Percentiles rank a stretch among this genome's conserved stretches.
Evolutionary conservation across 2,888 invertebrate species (phyloP).

Genomic region (Drosophila emarginata): DNA sequence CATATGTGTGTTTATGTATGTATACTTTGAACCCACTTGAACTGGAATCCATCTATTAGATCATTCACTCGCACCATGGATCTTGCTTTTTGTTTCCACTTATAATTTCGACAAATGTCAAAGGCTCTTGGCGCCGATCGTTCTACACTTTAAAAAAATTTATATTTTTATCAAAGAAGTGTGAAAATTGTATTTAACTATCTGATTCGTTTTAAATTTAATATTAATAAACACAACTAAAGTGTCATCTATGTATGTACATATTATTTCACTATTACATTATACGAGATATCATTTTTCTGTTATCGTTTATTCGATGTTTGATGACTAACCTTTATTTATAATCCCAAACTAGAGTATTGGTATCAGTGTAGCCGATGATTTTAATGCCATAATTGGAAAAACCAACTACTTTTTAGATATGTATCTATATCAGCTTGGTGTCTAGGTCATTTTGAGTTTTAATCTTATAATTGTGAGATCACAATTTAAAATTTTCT

Average conservation of each 20-base stretch:
- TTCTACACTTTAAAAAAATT: slow-evolving; percentile 22
- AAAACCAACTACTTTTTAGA: background rate
- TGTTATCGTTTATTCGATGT: background rate
- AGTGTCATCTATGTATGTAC: no score
- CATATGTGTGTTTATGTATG: background rate
- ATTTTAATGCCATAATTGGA: no score
- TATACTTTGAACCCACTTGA: slow-evolving; percentile 47
- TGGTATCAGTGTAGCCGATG: background rate
- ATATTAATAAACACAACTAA: no score
- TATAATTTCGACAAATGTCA: slow-evolving; percentile 57
- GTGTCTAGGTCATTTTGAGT: background rate
- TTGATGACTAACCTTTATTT: no score
- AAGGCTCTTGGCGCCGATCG: slow-evolving; percentile 56
- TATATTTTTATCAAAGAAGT: background rate
- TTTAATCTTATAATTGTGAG: background rate
- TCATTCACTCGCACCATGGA: background rate
- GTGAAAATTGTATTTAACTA: background rate
- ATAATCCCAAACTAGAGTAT: background rate
- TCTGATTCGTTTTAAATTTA: no score
- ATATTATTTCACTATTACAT: no score
- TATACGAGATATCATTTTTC: no score
- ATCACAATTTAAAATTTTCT: background rate
- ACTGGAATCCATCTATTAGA: slow-evolving; percentile 13
- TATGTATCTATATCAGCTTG: background rate
- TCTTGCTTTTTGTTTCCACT: background rate